A percentile compares a stretch with the other conserved stretches of the same genome.
These are phyloP conservation scores for Electrona antarctica DNA, from an alignment of 2,113 vertebrate species.

Conservation along the genomic window DNA sequence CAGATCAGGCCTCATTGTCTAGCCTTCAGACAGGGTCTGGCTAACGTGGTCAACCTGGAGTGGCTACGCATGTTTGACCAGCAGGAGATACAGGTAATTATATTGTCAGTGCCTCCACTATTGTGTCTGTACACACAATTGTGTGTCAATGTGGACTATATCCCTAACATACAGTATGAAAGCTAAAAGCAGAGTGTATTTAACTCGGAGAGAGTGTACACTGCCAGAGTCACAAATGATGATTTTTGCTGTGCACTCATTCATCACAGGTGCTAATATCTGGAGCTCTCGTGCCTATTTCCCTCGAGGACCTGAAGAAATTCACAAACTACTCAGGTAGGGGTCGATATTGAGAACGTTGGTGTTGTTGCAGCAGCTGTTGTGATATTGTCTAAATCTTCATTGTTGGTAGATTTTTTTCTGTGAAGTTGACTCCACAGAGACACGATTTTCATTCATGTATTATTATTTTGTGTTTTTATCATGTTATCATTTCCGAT, in stretches of 20 bases:
- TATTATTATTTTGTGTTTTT: too few species aligned
- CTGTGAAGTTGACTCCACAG: too few species aligned
- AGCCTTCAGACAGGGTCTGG: slow-evolving; percentile 95
- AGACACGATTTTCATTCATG: too few species aligned
- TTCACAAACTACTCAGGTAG: slow-evolving; percentile 98
- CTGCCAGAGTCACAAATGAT: neutral
- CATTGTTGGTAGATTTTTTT: too few species aligned
- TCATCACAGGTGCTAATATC: slow-evolving; percentile 90
- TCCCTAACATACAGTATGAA: neutral
- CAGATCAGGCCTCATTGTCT: slow-evolving; percentile 95
- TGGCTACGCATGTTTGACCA: slow-evolving; percentile 99
- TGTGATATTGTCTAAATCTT: neutral
- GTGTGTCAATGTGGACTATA: neutral
- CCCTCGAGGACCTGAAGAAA: slow-evolving; percentile 94
- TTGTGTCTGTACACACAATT: neutral
- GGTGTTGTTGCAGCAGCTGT: neutral
- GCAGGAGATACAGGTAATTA: slow-evolving; percentile 93
- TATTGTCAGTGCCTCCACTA: too few species aligned
- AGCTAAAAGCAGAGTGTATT: neutral
- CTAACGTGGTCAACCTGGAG: slow-evolving; percentile 95
- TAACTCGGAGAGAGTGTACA: neutral
- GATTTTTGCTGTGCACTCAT: neutral
- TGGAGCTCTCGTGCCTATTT: slow-evolving; percentile 95
- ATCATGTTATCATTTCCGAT: too few species aligned
- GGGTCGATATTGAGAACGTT: neutral